Evolutionary conservation across 2,797 vertebrate genomes (phyloP), one percentile per base, ranked within the genome.

Genomic region (Macropus fuliginosus): DNA sequence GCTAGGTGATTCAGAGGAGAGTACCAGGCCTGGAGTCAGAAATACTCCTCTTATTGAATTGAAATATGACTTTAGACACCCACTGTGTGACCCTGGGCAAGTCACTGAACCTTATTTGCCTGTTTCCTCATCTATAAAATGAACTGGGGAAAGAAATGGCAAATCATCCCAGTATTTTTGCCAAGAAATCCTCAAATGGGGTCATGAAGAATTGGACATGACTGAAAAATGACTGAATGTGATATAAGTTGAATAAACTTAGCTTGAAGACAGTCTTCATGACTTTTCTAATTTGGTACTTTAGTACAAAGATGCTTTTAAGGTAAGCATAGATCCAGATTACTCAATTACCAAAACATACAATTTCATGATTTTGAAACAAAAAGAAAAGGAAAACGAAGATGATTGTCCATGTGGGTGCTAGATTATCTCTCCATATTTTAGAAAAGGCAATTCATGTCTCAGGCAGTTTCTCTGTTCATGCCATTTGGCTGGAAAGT

Each of bases 251-350:
- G 93, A 95, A 95, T 95, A 95, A 96, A 29, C 31, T 56, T 97
- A 94, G 90, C 91, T 91, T 91, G 90, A 94, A 93, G 96, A 98
- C 91, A 74, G 91, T 94, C 29, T 40, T 95, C 95, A 56, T 98
- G 96, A 97, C 92, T 95, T 97, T 97, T 87, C 95, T 97, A 96
- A 97, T 95, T 97, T 96, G 56, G 95, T 98, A 95, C 54, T 94
- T 97, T 96, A 97, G 62, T 93, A 98, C 97, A 97, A 98, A 96
- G 95, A 97, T 97, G 89, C 92, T 93, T 98, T 96, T 97, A 96
- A 94, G 90, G 90, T 91, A 94, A 98, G 94, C 87, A 96, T 96
- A 96, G 74, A 96, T 95, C 66, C 91, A 96, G 89, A 54, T 97
- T 98, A 96, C 87, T 94, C 92, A 97, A 74, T 97, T 97, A 94